These are phyloP conservation scores for Dasypogon diadema DNA, from an alignment of 2,888 invertebrate species.

Conservation along the genomic window DNA sequence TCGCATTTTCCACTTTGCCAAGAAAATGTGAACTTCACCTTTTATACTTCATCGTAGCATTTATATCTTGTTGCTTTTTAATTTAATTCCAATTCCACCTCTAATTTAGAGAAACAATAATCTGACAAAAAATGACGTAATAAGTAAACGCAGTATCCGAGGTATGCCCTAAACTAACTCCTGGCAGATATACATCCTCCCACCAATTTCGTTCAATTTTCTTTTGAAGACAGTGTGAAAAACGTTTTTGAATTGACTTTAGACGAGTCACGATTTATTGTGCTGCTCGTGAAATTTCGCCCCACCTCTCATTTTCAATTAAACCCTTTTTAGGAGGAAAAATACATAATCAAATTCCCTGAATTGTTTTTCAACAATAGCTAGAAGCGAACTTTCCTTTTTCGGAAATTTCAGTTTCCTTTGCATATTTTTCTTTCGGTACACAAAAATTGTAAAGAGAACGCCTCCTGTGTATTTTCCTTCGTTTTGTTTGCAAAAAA, in stretches of 20 bases:
- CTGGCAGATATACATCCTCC: too few relatives aligned
- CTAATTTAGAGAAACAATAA: neutral
- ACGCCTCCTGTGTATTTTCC: neutral
- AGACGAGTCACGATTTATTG: conserved; percentile 21
- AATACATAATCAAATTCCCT: conserved; percentile 30
- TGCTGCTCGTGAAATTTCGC: conserved; percentile 8
- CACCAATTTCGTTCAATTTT: too few relatives aligned
- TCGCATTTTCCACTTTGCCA: conserved; percentile 3
- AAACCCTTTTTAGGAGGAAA: conserved; percentile 38
- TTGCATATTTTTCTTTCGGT: conserved; percentile 14
- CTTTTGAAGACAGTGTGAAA: neutral
- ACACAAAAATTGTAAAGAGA: neutral
- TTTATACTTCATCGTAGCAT: neutral
- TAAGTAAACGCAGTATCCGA: conserved; percentile 1
- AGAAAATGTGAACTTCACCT: neutral
- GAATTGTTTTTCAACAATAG: conserved; percentile 21
- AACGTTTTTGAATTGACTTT: conserved; percentile 1
- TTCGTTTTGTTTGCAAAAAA: neutral
- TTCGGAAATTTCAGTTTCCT: conserved; percentile 17
- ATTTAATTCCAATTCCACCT: neutral
- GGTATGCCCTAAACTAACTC: too few relatives aligned
- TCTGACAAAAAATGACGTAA: neutral
- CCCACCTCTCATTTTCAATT: conserved; percentile 19
- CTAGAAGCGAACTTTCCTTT: neutral
- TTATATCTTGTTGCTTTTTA: neutral